Evolutionary conservation across 2,888 invertebrate genomes (phyloP).

Genomic region (Salpingus planirostris): DNA sequence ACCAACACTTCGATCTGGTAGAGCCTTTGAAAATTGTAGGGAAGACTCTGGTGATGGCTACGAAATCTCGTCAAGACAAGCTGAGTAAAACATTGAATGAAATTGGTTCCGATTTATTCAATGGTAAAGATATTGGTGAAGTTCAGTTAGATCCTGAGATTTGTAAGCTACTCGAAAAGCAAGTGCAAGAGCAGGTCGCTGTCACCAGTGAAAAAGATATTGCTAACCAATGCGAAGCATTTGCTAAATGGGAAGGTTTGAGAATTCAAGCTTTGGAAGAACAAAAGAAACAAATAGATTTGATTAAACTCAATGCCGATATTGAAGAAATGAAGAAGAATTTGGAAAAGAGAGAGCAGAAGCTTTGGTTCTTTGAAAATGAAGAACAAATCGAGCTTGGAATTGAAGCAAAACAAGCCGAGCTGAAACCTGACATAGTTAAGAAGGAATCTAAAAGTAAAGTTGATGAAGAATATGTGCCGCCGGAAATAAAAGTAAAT

Average conservation of each 20-base stretch:
- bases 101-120: conserved; percentile 39
- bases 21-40: conserved; percentile 66
- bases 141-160: conserved; percentile 24
- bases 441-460: conserved; percentile 33
- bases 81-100: conserved; percentile 43
- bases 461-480: conserved; percentile 57
- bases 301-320: conserved; percentile 42
- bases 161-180: conserved; percentile 42
- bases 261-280: conserved; percentile 51
- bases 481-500: conserved; percentile 51
- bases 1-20: conserved; percentile 82
- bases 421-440: conserved; percentile 40
- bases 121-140: conserved; percentile 25
- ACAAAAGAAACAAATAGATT: conserved; percentile 49
- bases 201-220: conserved; percentile 51
- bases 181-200: conserved; percentile 43
- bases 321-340: conserved; percentile 52
- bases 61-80: conserved; percentile 43
- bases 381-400: conserved; percentile 64
- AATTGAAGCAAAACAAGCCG: conserved; percentile 60
- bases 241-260: conserved; percentile 49
- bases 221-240: conserved; percentile 48
- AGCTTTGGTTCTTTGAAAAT: conserved; percentile 74
- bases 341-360: conserved; percentile 53
- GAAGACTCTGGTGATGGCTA: conserved; percentile 63